Evolutionary conservation across 2,888 invertebrate genomes (phyloP), one percentile per base, ranked within the genome.

Genomic region (Agelastica alni): DNA sequence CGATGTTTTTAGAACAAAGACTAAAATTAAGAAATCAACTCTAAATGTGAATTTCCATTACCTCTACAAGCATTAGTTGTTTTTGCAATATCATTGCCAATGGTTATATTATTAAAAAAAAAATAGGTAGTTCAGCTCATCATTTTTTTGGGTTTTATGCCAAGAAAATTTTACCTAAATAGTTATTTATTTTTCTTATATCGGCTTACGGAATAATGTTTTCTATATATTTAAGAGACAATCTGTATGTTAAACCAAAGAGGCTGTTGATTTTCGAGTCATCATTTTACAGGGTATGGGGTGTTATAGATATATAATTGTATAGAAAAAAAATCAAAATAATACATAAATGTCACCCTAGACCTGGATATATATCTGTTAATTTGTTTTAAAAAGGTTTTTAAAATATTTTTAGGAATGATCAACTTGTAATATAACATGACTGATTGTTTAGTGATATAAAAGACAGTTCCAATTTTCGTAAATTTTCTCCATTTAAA

Each of bases 361-460:
- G 12, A 26, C 20, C 12, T n/a, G 37, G 7, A 39, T 3, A 10
- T 39, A 14, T 39, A 12, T 20, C 6, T 39, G 10, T 39, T 39
- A 14, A 39, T 39, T 39, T 16, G 16, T 34, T 34, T 34, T 16
- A 34, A 34, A 3, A 31, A 10, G 5, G 10, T 31, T 31, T 31
- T 26, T 26, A 7, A 26, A 36, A 16, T 36, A 36, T 36, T 36
- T 36, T 36, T 36, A 36, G 34, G 16, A 36, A 16, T 36, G 16
- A 14, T 16, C 16, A 20, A 34, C 16, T 34, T 39, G 37, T 39
- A 39, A 39, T 16, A 34, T 34, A 39, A 39, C 17, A 12, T 39
- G 37, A 20, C 37, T 39, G 37, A 20, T 18, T 39, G 37, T 39
- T 39, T 39, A 39, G 37, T 20, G 37, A 39, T 39, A 39, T 39